A percentile compares a stretch with the other conserved stretches of the same genome.
These are phyloP conservation scores for Ashinkailepas kermadecensis DNA, from an alignment of 2,888 invertebrate genomes.

Conservation along the genomic window DNA sequence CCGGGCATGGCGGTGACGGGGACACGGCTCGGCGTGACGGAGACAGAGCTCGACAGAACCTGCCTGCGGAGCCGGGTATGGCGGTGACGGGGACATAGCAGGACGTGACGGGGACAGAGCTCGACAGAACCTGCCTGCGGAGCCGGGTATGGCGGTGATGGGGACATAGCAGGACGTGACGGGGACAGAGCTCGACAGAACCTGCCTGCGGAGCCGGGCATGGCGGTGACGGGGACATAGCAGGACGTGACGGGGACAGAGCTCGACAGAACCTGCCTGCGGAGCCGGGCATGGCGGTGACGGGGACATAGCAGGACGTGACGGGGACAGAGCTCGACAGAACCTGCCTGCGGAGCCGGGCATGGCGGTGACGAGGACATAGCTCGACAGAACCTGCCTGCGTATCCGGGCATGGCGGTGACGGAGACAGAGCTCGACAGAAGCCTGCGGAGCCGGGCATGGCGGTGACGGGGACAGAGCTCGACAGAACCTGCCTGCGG, in stretches of 20 bases:
- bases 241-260: conserved; percentile 44
- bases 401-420: no score
- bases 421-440: no score
- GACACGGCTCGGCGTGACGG: conserved; percentile 38
- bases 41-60: conserved; percentile 43
- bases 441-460: no score
- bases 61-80: conserved; percentile 39
- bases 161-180: conserved; percentile 37
- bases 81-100: conserved; percentile 9
- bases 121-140: conserved; percentile 41
- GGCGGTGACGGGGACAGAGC: no score
- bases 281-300: no score
- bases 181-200: conserved; percentile 44
- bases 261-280: no score
- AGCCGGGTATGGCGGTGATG: conserved; percentile 24
- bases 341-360: no score
- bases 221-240: conserved; percentile 6
- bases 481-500: no score
- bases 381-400: no score
- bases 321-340: no score
- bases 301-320: no score
- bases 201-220: conserved; percentile 39
- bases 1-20: conserved; percentile 1
- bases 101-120: conserved; percentile 45
- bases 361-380: no score